Evolutionary conservation across 1,140 invertebrate species (phyloP).

Genomic region (Venturia canescens): DNA sequence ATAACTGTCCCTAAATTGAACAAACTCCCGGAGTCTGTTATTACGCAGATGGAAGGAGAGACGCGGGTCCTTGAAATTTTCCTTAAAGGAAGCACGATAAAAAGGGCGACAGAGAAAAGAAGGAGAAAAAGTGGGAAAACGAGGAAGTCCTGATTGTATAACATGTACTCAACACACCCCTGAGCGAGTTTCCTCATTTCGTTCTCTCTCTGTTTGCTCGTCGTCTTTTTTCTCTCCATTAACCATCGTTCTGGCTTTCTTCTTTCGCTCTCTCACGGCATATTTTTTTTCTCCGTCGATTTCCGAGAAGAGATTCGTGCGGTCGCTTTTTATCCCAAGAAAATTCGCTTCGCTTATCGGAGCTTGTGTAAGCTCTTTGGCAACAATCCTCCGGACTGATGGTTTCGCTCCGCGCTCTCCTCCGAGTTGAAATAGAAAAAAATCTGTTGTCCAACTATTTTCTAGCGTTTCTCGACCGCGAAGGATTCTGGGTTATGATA

Average conservation of each 20-base stretch:
- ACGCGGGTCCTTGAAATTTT: constrained; percentile 17
- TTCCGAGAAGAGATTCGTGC: not conserved
- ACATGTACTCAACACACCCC: constrained; percentile 1
- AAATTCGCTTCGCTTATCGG: constrained; percentile 1
- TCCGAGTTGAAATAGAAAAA: not conserved
- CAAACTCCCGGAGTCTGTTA: not conserved
- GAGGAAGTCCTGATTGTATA: constrained; percentile 22
- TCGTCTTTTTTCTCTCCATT: constrained; percentile 25
- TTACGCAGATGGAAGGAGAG: not conserved
- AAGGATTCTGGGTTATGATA: constrained; percentile 23
- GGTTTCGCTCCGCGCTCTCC: not conserved
- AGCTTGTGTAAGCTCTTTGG: constrained; percentile 11
- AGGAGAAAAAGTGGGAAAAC: not conserved
- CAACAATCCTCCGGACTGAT: not conserved
- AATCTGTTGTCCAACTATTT: constrained; percentile 6
- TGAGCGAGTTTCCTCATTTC: not conserved
- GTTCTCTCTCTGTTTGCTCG: constrained; percentile 1
- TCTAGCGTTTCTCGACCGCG: not conserved
- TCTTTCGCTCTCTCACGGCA: not conserved
- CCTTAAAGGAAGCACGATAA: not conserved
- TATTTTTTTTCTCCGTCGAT: constrained; percentile 7
- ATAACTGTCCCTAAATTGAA: constrained; percentile 5
- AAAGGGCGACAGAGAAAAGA: not conserved
- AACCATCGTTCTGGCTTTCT: constrained; percentile 3
- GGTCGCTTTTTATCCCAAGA: constrained; percentile 14